phyloP scores from a whole-genome alignment of 2,113 vertebrate species.

The Bagarius yarrelli region DNA sequence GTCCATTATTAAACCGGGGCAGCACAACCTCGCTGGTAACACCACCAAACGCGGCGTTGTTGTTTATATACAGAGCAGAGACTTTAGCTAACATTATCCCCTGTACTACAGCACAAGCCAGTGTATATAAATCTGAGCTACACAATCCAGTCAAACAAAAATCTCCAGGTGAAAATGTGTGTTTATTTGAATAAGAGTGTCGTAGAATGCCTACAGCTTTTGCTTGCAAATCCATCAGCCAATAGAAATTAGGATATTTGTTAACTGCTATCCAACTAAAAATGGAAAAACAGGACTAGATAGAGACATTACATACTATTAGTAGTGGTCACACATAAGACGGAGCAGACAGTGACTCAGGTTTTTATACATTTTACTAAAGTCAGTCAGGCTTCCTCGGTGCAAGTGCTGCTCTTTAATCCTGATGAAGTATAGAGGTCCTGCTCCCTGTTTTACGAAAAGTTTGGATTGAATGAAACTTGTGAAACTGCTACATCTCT shows the following conservation, averaged over 20 bases:
- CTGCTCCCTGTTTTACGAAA: conserved; percentile 8
- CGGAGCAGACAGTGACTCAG: neutral
- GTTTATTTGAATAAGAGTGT: neutral
- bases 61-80: conserved; percentile 1
- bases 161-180: neutral
- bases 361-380: neutral
- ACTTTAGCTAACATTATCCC: neutral
- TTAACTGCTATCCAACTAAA: neutral
- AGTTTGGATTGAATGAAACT: conserved; percentile 26
- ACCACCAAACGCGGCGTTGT: neutral
- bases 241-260: neutral
- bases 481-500: conserved; percentile 38
- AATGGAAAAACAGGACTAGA: neutral
- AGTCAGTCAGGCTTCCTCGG: neutral
- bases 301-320: neutral
- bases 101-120: neutral
- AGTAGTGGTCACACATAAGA: neutral
- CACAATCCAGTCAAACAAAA: neutral
- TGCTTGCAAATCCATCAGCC: neutral
- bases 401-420: conserved; percentile 9
- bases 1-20: conserved; percentile 71
- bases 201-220: neutral
- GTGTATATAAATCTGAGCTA: neutral
- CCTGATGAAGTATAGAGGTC: conserved; percentile 8
- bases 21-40: conserved; percentile 39